Evolutionary conservation across 2,113 vertebrate species (phyloP).

Genomic region (Pelvicachromis taeniatus): DNA sequence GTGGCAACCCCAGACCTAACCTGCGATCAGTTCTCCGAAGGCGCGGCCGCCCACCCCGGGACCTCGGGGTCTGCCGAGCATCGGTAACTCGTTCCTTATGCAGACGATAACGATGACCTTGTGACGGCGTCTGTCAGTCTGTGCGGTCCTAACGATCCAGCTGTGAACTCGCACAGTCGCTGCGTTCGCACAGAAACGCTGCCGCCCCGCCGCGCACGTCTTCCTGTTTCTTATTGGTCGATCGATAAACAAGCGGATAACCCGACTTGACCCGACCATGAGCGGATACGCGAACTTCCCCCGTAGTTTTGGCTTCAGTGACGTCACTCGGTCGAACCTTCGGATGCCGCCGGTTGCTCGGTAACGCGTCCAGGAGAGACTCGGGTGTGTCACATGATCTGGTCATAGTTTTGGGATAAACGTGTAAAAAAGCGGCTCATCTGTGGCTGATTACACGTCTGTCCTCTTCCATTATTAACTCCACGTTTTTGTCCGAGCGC

Average conservation of each 20-base stretch:
- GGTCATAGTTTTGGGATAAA: not conserved
- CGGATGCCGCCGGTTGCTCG: not conserved
- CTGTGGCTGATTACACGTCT: not conserved
- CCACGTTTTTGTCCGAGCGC: not conserved
- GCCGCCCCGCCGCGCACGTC: not conserved
- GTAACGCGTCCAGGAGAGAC: not conserved
- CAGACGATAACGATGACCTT: not conserved
- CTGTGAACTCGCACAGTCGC: not conserved
- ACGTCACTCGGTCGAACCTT: not conserved
- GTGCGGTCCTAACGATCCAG: not conserved
- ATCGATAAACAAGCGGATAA: not conserved
- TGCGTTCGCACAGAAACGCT: not conserved
- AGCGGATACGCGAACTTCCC: too few relatives aligned
- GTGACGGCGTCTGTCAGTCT: not conserved
- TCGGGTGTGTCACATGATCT: not conserved
- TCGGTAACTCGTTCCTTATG: not conserved
- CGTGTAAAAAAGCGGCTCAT: not conserved
- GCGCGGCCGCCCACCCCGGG: not conserved
- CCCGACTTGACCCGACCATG: not conserved
- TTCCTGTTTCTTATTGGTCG: accelerated
- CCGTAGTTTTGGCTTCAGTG: not conserved
- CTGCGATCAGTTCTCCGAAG: not conserved
- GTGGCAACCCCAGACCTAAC: not conserved
- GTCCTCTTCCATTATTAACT: not conserved
- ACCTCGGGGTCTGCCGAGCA: not conserved